Conservation (phyloP, 2,113 vertebrate species). For the Grus americana region DNA sequence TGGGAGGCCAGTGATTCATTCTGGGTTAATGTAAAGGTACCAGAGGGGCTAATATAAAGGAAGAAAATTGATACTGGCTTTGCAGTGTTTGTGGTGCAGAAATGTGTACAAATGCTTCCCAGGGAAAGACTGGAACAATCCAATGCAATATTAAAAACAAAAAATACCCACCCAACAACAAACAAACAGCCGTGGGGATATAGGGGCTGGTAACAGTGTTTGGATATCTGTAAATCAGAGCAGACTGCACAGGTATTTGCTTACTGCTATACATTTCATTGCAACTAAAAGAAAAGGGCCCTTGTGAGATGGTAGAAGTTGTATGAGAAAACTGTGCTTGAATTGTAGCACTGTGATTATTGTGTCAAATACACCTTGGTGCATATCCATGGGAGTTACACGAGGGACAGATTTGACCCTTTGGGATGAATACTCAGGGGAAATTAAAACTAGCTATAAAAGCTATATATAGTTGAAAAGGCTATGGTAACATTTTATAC, state of each 20-base stretch:
- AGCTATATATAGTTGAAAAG: constrained; percentile 42
- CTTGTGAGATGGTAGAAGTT: neutral
- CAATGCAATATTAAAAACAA: neutral
- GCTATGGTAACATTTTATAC: constrained; percentile 8
- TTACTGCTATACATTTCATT: neutral
- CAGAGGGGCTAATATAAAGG: constrained; percentile 34
- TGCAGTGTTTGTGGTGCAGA: constrained; percentile 24
- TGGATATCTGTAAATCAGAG: constrained; percentile 23
- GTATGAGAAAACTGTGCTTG: neutral
- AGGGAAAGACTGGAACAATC: constrained; percentile 10
- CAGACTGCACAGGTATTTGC: constrained; percentile 2
- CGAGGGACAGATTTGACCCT: neutral
- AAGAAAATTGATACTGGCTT: constrained; percentile 43
- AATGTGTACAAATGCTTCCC: constrained; percentile 15
- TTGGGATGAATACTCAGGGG: constrained; percentile 2
- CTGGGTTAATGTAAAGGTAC: constrained; percentile 43
- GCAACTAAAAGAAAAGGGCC: neutral
- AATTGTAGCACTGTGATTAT: neutral
- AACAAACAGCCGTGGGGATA: neutral
- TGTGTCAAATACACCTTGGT: neutral
- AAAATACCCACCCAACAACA: constrained; percentile 6
- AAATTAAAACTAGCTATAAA: constrained; percentile 53
- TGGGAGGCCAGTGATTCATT: constrained; percentile 38
- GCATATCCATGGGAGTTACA: neutral
- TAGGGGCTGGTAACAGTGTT: neutral